phyloP scores from a whole-genome alignment of 1,140 invertebrate species.

The Pachyrhynchus sulphureomaculatus region DNA sequence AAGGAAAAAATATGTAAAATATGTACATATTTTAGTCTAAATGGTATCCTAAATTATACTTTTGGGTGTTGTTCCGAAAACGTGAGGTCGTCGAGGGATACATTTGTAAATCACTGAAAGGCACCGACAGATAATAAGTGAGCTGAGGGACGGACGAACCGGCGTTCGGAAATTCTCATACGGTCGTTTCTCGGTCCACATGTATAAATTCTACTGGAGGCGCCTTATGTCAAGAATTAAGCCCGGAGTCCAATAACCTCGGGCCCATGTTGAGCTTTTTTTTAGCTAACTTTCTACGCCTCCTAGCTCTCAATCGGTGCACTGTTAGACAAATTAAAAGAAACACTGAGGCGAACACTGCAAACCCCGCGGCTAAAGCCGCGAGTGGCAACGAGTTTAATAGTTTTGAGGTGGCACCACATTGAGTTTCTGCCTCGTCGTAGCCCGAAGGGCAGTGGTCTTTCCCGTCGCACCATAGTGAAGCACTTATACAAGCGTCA shows the following conservation, averaged over 20 bases:
- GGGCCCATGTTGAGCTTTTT: constrained; percentile 57
- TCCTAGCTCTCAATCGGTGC: constrained; percentile 46
- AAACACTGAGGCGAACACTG: constrained; percentile 58
- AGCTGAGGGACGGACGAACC: constrained; percentile 51
- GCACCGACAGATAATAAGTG: constrained; percentile 49
- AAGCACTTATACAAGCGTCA: constrained; percentile 82
- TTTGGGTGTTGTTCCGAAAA: constrained; percentile 17
- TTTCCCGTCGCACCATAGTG: constrained; percentile 85
- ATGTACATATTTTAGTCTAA: constrained; percentile 24
- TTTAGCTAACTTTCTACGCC: constrained; percentile 54
- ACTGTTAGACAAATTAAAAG: constrained; percentile 55
- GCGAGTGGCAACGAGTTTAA: constrained; percentile 53
- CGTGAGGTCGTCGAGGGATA: constrained; percentile 26
- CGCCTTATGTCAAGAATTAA: constrained; percentile 76
- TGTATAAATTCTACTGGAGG: constrained; percentile 87
- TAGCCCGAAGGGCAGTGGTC: constrained; percentile 82
- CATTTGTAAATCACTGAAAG: constrained; percentile 45
- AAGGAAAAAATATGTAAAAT: constrained; percentile 13
- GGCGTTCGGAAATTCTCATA: constrained; percentile 59
- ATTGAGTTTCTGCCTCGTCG: constrained; percentile 74
- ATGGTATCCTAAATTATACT: constrained; percentile 14
- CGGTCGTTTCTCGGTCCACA: constrained; percentile 84
- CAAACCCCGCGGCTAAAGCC: constrained; percentile 58
- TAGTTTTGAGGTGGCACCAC: constrained; percentile 57
- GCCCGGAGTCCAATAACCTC: constrained; percentile 43